These are phyloP conservation scores for Pocillopora grandis DNA, from an alignment of 92 coral and sea anemone genomes.

Conservation along the genomic window DNA sequence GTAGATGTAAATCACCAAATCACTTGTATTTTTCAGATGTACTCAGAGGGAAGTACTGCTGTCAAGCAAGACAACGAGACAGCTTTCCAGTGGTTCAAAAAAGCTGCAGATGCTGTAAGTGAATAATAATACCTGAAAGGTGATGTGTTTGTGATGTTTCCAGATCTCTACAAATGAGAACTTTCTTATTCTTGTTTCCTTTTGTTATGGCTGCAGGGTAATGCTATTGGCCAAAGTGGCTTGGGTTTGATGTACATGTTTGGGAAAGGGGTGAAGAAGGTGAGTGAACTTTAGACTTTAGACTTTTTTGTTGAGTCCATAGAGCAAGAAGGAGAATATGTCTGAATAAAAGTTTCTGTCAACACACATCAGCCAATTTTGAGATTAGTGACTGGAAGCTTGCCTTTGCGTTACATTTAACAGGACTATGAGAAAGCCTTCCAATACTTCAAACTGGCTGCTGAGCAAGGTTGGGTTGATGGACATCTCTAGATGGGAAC, in stretches of 20 bases:
- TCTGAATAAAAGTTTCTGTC: neutral
- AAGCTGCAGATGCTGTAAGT: constrained; percentile 91
- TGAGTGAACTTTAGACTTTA: neutral
- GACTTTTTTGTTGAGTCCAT: neutral
- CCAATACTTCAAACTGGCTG: constrained; percentile 96
- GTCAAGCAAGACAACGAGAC: constrained; percentile 90
- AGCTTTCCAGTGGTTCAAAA: constrained; percentile 91
- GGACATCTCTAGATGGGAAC: constrained; percentile 97
- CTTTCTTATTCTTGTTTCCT: neutral
- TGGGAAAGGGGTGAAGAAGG: constrained; percentile 95
- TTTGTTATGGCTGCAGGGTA: constrained; percentile 67
- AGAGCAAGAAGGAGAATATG: neutral
- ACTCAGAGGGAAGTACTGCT: constrained; percentile 80
- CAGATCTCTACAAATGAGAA: no score
- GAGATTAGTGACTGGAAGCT: neutral
- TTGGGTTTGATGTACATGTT: constrained; percentile 97
- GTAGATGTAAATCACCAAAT: neutral
- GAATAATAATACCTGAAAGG: neutral
- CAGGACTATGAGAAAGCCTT: constrained; percentile 96
- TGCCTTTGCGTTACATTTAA: neutral
- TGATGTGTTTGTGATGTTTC: neutral
- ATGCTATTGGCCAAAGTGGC: constrained; percentile 98
- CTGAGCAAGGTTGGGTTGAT: constrained; percentile 99
- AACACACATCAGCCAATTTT: neutral
- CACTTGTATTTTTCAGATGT: constrained; percentile 63